Base-by-base conservation (phyloP, 2,113 vertebrate genomes). In the Gasterosteus aculeatus region DNA sequence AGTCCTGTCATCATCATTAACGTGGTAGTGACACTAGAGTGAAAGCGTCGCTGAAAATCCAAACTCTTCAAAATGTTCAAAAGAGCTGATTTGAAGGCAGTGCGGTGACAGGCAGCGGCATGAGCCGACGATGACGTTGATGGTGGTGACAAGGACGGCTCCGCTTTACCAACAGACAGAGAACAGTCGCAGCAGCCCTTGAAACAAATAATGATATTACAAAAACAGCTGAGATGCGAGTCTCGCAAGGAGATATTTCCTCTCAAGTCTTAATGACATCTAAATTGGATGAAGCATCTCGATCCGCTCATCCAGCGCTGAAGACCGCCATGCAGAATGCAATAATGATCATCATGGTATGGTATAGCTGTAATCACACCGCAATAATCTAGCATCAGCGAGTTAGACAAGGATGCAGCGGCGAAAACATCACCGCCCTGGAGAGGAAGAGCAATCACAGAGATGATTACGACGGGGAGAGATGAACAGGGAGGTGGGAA, bases 211-310 rank as follows among this genome's bases (percentile, higher is more conserved):
- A 33, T 69, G 80, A 38, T 38, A 7, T 38, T 38, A 59, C 38
- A 81, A 31, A 77, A 84, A 77, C 68, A 81, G 61, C 72, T 73
- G 78, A 80, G 78, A 81, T 70, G 70, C 6, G 83, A 86, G 68
- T 68, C 78, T 64, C 77, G 81, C 76, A 69, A 18, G 41, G 69
- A 70, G 69, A 88, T 80, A 59, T 81, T 78, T 87, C 87, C 85
- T 88, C 89, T 88, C 87, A 70, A 82, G 85, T 84, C 86, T 85
- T 91, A 91, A 92, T 91, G 83, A 90, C 87, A 90, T 88, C 90
- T 89, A 90, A 92, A 93, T 92, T 92, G 88, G 90, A 91, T 90
- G 84, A 90, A 89, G 88, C 89, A 76, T 88, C 92, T 91, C 38
- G 85, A 84, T 85, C 88, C 77, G 82, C 80, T 84, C 85, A 67